phyloP scores from a whole-genome alignment of 2,797 vertebrate genomes.

The Spheniscus humboldti region DNA sequence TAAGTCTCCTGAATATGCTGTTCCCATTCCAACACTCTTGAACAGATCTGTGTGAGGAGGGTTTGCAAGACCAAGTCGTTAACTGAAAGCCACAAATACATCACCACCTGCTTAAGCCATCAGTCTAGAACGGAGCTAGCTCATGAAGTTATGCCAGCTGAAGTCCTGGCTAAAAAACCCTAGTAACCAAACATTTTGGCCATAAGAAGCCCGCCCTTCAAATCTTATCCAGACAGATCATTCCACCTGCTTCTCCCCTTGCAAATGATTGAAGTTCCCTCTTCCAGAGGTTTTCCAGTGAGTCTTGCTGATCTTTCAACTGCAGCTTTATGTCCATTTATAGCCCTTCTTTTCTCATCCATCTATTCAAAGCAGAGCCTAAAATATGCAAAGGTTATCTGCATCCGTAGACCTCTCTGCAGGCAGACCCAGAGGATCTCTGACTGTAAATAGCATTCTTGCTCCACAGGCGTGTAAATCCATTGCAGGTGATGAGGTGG shows the following conservation, averaged over 20 bases:
- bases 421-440: not conserved
- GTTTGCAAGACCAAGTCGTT: not conserved
- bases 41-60: not conserved
- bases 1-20: not conserved
- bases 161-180: not conserved
- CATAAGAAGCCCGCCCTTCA: not conserved
- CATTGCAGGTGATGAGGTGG: not conserved
- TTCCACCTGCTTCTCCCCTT: not conserved
- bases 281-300: not conserved
- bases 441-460: not conserved
- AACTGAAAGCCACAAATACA: conserved; percentile 11
- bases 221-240: not conserved
- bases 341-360: not conserved
- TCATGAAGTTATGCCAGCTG: not conserved
- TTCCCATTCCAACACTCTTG: not conserved
- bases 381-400: not conserved
- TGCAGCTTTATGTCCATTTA: not conserved
- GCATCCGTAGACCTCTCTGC: not conserved
- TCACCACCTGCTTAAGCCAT: conserved; percentile 19
- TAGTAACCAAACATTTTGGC: not conserved
- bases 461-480: not conserved
- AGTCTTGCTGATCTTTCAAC: not conserved
- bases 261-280: not conserved
- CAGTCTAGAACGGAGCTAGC: not conserved
- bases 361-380: not conserved